Percentiles rank a stretch among this genome's conserved stretches.
phyloP scores from a whole-genome alignment of 2,113 vertebrate species.

The Prietella phreatophila region DNA sequence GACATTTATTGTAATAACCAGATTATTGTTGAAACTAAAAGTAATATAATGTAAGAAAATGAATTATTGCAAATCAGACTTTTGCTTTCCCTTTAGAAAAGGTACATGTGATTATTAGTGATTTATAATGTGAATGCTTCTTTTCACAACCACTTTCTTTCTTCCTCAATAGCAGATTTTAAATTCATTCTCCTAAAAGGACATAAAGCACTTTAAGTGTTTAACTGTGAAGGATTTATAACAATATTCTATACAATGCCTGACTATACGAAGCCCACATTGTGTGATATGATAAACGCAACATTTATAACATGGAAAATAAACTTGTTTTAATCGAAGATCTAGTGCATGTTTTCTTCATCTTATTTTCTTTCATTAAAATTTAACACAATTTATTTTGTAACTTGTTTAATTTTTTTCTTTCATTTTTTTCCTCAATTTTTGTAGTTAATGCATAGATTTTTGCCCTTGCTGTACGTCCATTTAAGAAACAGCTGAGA shows the following conservation, averaged over 20 bases:
- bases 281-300: constrained; percentile 55
- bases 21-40: constrained; percentile 40
- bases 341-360: constrained; percentile 10
- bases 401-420: no score
- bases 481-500: background rate
- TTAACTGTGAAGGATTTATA: constrained; percentile 56
- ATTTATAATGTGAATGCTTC: constrained; percentile 70
- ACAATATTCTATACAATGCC: constrained; percentile 51
- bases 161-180: constrained; percentile 48
- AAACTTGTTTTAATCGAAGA: constrained; percentile 54
- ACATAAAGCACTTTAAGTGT: constrained; percentile 79
- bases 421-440: no score
- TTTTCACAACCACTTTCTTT: constrained; percentile 70
- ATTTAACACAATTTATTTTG: background rate
- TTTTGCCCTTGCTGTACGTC: background rate
- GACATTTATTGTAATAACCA: constrained; percentile 44
- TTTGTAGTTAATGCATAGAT: background rate
- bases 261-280: constrained; percentile 47
- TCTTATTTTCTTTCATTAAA: background rate
- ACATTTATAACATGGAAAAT: constrained; percentile 57
- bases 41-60: constrained; percentile 32
- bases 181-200: constrained; percentile 60
- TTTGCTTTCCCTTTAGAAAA: constrained; percentile 47
- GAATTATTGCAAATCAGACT: constrained; percentile 36
- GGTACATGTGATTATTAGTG: constrained; percentile 46